Evolutionary conservation across 2,797 vertebrate species (phyloP).

Genomic region (Meriones psammophilus): DNA sequence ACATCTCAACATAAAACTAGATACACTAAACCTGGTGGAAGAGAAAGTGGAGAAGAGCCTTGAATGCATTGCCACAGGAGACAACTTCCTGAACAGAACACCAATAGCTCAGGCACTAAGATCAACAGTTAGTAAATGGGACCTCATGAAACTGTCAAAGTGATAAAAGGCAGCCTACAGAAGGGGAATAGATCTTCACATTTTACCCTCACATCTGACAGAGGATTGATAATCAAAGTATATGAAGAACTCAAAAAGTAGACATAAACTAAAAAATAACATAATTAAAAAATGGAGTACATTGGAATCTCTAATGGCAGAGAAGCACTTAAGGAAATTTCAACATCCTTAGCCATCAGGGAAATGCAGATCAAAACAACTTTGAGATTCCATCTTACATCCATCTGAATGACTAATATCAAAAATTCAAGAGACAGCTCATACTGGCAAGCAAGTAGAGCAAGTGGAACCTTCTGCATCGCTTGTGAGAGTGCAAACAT

Average conservation of each 20-base stretch:
- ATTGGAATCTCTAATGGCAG: neutral
- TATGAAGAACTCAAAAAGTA: neutral
- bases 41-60: neutral
- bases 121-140: neutral
- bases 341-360: neutral
- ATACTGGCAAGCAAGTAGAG: neutral
- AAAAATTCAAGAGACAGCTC: neutral
- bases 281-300: neutral
- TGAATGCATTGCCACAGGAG: neutral
- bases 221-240: neutral
- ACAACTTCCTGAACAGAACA: neutral
- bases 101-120: neutral
- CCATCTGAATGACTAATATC: neutral
- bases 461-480: neutral
- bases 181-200: neutral
- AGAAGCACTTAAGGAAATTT: neutral
- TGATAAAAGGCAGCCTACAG: neutral
- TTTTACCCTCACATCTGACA: neutral
- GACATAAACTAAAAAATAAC: neutral
- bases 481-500: no score
- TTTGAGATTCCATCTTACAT: no score
- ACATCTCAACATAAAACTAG: neutral
- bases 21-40: neutral
- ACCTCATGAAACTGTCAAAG: neutral
- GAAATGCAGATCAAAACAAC: neutral